Base-by-base conservation (phyloP, 2,113 vertebrate species). In the Vombatus ursinus region DNA sequence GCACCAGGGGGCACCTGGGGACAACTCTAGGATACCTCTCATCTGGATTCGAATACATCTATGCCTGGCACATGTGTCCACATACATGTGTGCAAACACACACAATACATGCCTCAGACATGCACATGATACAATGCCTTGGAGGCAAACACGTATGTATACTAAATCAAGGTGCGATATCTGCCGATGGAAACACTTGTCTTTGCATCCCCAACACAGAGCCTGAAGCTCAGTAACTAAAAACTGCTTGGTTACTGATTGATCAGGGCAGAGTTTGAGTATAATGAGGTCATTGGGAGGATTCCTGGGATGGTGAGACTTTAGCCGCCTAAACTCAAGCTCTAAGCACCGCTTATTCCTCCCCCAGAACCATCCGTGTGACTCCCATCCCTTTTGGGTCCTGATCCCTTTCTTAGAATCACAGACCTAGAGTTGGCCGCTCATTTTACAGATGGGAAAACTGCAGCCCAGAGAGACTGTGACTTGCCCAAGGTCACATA, bases 401-500 rank as follows among this genome's bases (percentile, higher is more conserved):
- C 68, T 2, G n/a, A 84, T 22, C 19, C 6, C 6, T 22, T 19
- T 84, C 68, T 44, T 44, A 44, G n/a, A 84, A 23, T 22, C n/a
- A 22, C 37, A 44, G 68, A 84, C 7, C 6, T 5, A 2, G 68
- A n/a, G n/a, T 19, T 23, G 68, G 19, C n/a, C 5, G 14, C 0
- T 26, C 54, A 9, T 4, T 0, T 22, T 8, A 4, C n/a, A 23
- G 16, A 19, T 0, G 12, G 23, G 10, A 68, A 37, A 10, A 16
- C 19, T 9, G 0, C 2, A 23, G 57, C 37, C 0, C 0, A 37
- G 37, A 84, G 68, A 6, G 37, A 22, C 16, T 7, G 61, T 77
- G 68, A n/a, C 26, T n/a, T 16, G 19, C 0, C 48, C 9, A 7
- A 51, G 89, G 26, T 51, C 48, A 12, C 2, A 0, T 0, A 49